These are phyloP conservation scores for Anthopleura xanthogrammica DNA, from an alignment of 92 coral and sea anemone genomes.

Conservation along the genomic window DNA sequence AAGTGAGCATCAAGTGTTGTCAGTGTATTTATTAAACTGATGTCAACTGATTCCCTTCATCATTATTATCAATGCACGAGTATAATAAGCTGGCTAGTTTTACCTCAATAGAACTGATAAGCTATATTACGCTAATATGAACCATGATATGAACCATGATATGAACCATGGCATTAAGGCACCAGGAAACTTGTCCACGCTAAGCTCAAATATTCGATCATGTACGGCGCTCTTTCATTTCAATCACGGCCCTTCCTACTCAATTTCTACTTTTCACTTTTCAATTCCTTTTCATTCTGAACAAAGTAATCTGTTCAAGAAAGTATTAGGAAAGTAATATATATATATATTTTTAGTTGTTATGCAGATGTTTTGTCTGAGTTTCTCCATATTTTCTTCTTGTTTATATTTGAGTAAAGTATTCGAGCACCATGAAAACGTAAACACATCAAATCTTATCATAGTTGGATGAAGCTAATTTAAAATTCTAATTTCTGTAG, in stretches of 20 bases:
- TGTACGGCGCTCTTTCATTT: neutral
- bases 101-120: neutral
- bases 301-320: too few relatives aligned
- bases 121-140: neutral
- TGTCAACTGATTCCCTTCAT: neutral
- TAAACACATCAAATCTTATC: conserved; percentile 9
- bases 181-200: neutral
- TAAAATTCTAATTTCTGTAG: conserved; percentile 17
- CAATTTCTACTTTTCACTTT: neutral
- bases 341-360: neutral
- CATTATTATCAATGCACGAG: neutral
- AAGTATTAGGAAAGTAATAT: neutral
- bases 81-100: neutral
- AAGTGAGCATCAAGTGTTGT: neutral
- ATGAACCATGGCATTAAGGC: neutral
- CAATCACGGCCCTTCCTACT: neutral
- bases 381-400: neutral
- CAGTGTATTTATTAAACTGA: neutral
- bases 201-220: neutral
- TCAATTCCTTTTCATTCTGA: neutral
- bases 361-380: conserved; percentile 5
- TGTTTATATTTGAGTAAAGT: conserved; percentile 14
- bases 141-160: neutral
- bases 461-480: conserved; percentile 9
- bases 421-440: conserved; percentile 6